Evolutionary conservation across 2,888 invertebrate genomes (phyloP).

Genomic region (Apeira syringaria): DNA sequence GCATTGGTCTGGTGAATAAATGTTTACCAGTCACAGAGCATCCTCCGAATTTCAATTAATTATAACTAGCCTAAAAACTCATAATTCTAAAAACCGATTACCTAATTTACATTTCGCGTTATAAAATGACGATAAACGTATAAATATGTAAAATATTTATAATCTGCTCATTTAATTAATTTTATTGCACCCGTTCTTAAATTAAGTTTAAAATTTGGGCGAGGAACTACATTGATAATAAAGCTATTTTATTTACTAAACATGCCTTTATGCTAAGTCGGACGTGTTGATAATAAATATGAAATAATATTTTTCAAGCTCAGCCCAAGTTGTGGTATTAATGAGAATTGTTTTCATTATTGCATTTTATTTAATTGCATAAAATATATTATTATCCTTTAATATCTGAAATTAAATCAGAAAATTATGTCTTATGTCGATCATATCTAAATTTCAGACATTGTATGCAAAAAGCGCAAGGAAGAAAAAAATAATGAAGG

Average conservation of each 20-base stretch:
- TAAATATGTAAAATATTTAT: conserved; percentile 37
- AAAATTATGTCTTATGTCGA: too few species aligned
- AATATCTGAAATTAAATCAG: too few species aligned
- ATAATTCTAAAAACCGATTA: conserved; percentile 29
- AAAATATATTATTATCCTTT: too few species aligned
- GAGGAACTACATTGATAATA: conserved; percentile 34
- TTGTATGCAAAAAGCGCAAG: too few species aligned
- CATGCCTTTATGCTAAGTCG: conserved; percentile 22
- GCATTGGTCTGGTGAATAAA: too few species aligned
- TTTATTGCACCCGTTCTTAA: conserved; percentile 33
- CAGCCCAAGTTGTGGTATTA: conserved; percentile 14
- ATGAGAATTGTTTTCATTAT: too few species aligned
- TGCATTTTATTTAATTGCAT: too few species aligned
- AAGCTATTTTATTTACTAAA: conserved; percentile 27
- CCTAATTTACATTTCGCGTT: conserved; percentile 32
- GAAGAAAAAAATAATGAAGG: too few species aligned
- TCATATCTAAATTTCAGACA: too few species aligned
- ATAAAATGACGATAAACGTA: conserved; percentile 34
- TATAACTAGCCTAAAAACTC: conserved; percentile 28
- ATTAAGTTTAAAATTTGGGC: conserved; percentile 24
- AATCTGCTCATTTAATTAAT: conserved; percentile 28
- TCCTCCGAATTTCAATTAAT: conserved; percentile 17
- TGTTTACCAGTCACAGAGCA: conserved; percentile 24
- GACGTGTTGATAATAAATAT: conserved; percentile 27
- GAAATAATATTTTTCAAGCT: conserved; percentile 27